Base-by-base conservation (phyloP, 92 coral and sea anemone species). In the Siderastrea radians region DNA sequence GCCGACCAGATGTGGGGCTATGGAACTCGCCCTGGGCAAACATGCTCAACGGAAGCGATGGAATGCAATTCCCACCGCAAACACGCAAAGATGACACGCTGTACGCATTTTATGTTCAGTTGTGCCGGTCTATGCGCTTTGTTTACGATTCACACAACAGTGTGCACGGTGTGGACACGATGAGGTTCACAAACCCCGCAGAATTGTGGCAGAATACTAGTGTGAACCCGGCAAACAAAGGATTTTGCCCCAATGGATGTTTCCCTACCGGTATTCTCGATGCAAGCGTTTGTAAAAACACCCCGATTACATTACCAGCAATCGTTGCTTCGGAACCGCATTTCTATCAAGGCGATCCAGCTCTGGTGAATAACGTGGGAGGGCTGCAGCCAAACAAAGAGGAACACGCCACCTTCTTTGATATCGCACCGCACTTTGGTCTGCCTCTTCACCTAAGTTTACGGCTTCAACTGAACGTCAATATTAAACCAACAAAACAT, bases 11-110 rank as follows among this genome's bases (percentile, higher is more conserved):
- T 47, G 88, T 96, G 19, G 93, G 90, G 17, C 61, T 96, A 1
- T 96, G 96, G 98, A 84, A 83, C 50, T 77, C 98, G 7, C 68
- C 77, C 15, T 96, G 91, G 86, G 98, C 99, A 9, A 94, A 96
- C 86, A 96, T 94, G 99, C 49, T 96, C 7, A 96, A 96, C 69
- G 99, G 99, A n/a, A 88, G 98, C 14, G 99, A 96, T 19, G 99
- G 99, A 3, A 94, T 93, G 64, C 99, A 96, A 77, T 96, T 95
- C 51, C 84, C 95, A 1, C 99, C 99, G 17, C 88, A 90, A 8
- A 70, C 86, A 3, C 82, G 59, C 66, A 74, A 49, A 15, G 51
- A 55, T 2, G 87, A 93, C 65, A 88, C 52, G 38, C 85, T 96
- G 16, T 96, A 96, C 85, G 86, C 92, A 19, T 88, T 96, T 68